These are phyloP conservation scores for Phalacrocorax carbo DNA, from an alignment of 2,113 vertebrate genomes.

Conservation along the genomic window DNA sequence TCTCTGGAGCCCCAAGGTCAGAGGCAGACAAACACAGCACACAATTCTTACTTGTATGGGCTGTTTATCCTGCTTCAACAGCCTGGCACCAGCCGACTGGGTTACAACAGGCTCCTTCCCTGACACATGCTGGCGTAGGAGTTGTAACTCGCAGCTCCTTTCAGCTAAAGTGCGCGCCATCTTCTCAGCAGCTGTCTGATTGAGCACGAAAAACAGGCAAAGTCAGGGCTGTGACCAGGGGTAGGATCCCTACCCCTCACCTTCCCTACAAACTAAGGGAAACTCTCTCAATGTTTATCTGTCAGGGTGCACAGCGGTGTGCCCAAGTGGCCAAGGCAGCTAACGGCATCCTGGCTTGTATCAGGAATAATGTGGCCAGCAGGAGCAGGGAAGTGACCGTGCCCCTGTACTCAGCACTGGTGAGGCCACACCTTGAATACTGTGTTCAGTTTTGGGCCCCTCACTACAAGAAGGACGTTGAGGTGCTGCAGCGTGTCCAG, in stretches of 20 bases:
- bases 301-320: too few species aligned
- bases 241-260: background rate
- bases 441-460: too few species aligned
- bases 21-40: background rate
- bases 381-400: too few species aligned
- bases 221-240: background rate
- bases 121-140: constrained; percentile 78
- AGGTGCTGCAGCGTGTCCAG: too few species aligned
- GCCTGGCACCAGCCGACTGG: background rate
- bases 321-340: too few species aligned
- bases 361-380: too few species aligned
- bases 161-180: constrained; percentile 80
- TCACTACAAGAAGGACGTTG: too few species aligned
- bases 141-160: constrained; percentile 79
- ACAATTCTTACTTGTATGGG: constrained; percentile 77
- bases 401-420: too few species aligned
- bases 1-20: background rate
- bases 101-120: constrained; percentile 55
- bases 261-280: background rate
- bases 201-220: background rate
- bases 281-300: background rate
- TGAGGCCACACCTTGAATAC: too few species aligned
- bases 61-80: constrained; percentile 74
- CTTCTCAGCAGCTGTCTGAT: constrained; percentile 78
- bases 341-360: too few species aligned